Evolutionary conservation across 2,797 vertebrate species (phyloP), one percentile per base, ranked within the genome.

Genomic region (Simalia tracyae): DNA sequence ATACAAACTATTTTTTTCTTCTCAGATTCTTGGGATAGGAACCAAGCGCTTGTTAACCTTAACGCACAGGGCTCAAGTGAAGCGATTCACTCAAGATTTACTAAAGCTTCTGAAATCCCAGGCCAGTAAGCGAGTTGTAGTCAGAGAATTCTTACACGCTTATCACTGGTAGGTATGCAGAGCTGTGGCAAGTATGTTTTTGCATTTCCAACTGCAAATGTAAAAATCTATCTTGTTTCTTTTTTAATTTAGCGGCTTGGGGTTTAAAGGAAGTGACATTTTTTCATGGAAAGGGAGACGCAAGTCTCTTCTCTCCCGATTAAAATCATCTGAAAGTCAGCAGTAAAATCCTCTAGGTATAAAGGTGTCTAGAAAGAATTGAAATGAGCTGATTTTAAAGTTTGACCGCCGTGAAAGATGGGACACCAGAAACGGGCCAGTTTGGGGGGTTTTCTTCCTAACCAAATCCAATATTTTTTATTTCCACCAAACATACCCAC

Each of bases 101-200:
- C 97, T 99, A 89, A 99, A 99, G 95, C 98, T 99, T 90, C 98
- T 99, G 50, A 99, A 99, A 95, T 99, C 99, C 94, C 99, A 99
- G 97, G 99, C 98, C 96, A 99, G 99, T 96, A 99, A 99, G 94
- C 99, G 99, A 96, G 99, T 99, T 66, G 92, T 98, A 60, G 97
- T 99, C 96, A 98, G 97, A 93, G 99, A 99, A 89, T 99, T 99
- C 97, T 97, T 98, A 92, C 99, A 99, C 97, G 99, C 99, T 8
- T 99, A 99, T 96, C 99, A 99, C 72, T 99, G 99, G 99, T 99
- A 94, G 98, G 98, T 97, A 92, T 36, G 60, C 6, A 24, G 4
- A 12, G 84, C 50, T 57, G 50, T 17, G 11, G 46, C 12, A 19
- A 15, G 57, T 6, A 7, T 11, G 22, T 31, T 59, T 36, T 22